Evolutionary conservation across 1,140 invertebrate genomes (phyloP).

Genomic region (Drosophila punjabiensis): DNA sequence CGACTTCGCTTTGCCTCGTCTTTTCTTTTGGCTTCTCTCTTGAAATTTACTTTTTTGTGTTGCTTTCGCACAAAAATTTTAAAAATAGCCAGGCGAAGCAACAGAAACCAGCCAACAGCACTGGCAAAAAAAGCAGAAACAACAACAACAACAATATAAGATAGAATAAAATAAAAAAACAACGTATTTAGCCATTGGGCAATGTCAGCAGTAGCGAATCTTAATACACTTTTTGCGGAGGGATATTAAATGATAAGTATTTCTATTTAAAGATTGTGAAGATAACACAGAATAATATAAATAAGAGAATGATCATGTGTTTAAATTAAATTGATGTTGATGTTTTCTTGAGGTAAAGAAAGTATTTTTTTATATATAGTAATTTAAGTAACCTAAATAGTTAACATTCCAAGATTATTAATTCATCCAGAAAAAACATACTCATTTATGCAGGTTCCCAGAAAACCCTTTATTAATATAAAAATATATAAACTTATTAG

Average conservation of each 20-base stretch:
- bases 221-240: slow-evolving; percentile 17
- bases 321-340: not conserved
- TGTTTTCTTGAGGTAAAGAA: not conserved
- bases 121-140: slow-evolving; percentile 17
- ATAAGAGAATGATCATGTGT: not conserved
- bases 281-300: slow-evolving; percentile 4
- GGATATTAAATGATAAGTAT: slow-evolving; percentile 14
- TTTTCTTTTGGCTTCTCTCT: slow-evolving; percentile 47
- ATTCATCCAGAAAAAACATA: no score
- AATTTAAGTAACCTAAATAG: not conserved
- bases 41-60: slow-evolving; percentile 56
- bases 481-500: no score
- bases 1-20: slow-evolving; percentile 55
- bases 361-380: not conserved
- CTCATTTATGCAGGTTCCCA: no score
- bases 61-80: slow-evolving; percentile 71
- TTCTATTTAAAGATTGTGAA: slow-evolving; percentile 4
- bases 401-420: not conserved
- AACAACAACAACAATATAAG: slow-evolving; percentile 17
- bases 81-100: slow-evolving; percentile 70
- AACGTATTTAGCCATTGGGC: slow-evolving; percentile 26
- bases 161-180: slow-evolving; percentile 24
- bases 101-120: slow-evolving; percentile 58
- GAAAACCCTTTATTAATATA: no score
- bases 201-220: slow-evolving; percentile 19